These are phyloP conservation scores for Hirtodrosophila trivittata DNA, from an alignment of 2,888 invertebrate genomes.

Conservation along the genomic window DNA sequence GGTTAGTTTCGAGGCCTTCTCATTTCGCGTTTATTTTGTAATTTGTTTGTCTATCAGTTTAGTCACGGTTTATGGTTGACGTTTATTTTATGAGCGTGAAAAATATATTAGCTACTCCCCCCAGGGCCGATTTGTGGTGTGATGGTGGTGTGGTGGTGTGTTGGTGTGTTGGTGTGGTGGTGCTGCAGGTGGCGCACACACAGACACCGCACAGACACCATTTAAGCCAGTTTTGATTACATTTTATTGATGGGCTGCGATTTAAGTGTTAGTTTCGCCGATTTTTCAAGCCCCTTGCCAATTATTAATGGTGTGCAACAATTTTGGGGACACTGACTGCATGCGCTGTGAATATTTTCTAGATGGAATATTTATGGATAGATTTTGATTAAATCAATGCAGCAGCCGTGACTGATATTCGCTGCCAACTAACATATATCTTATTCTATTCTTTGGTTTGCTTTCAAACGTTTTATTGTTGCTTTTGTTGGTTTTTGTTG, in stretches of 20 bases:
- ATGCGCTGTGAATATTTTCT: background rate
- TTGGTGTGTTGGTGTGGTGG: too few relatives aligned
- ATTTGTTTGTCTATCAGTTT: slow-evolving; percentile 71
- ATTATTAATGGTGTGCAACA: slow-evolving; percentile 53
- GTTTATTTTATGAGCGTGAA: slow-evolving; percentile 78
- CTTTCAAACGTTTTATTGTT: slow-evolving; percentile 3
- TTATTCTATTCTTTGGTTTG: too few relatives aligned
- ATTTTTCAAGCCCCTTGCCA: slow-evolving; percentile 37
- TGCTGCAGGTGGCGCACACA: slow-evolving; percentile 39
- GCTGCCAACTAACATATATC: too few relatives aligned
- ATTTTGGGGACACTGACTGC: slow-evolving; percentile 19
- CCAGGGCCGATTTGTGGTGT: slow-evolving; percentile 13
- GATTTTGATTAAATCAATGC: slow-evolving; percentile 64
- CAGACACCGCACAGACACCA: slow-evolving; percentile 25
- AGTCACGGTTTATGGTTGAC: slow-evolving; percentile 76
- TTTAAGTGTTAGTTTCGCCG: slow-evolving; percentile 59
- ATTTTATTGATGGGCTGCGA: slow-evolving; percentile 65
- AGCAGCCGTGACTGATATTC: slow-evolving; percentile 28
- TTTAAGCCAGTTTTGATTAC: slow-evolving; percentile 71
- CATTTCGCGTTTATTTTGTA: slow-evolving; percentile 69
- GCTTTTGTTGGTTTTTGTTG: background rate
- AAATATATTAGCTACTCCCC: slow-evolving; percentile 59
- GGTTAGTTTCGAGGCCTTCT: slow-evolving; percentile 11
- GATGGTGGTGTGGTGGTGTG: background rate
- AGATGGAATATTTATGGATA: slow-evolving; percentile 5